phyloP scores from a whole-genome alignment of 2,113 vertebrate species.

The Glaucidium brasilianum region DNA sequence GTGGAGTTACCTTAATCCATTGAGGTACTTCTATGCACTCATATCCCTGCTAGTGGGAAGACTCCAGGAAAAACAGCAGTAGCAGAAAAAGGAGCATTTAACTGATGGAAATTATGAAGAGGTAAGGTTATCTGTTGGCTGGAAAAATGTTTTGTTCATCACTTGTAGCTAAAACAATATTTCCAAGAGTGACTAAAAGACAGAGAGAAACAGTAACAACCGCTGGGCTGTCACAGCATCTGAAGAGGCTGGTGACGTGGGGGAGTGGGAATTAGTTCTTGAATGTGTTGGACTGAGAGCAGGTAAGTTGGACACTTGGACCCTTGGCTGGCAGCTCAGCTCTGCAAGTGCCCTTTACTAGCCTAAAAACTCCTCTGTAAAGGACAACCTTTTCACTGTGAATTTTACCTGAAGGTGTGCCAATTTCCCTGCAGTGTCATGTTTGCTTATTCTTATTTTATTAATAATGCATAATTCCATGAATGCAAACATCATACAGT shows the following conservation, averaged over 20 bases:
- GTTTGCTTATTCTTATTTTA: background rate
- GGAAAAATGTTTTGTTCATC: background rate
- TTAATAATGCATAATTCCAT: background rate
- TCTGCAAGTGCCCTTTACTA: background rate
- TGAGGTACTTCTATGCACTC: background rate
- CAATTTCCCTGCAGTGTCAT: background rate
- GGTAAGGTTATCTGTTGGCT: background rate
- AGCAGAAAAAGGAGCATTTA: background rate
- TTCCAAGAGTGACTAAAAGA: background rate
- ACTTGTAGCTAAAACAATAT: background rate
- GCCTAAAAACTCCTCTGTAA: background rate
- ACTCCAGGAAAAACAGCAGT: background rate
- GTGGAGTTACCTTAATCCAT: background rate
- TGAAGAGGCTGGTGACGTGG: background rate
- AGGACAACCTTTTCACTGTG: background rate
- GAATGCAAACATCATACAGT: background rate
- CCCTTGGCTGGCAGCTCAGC: background rate
- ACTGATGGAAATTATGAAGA: background rate
- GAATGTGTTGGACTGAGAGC: background rate
- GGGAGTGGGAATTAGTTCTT: background rate
- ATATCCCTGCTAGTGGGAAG: background rate
- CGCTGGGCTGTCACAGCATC: background rate
- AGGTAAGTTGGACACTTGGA: background rate
- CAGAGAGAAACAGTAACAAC: background rate
- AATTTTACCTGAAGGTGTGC: background rate